Base-by-base conservation (phyloP, 1,140 invertebrate species). In the Drosophila pruinosa region DNA sequence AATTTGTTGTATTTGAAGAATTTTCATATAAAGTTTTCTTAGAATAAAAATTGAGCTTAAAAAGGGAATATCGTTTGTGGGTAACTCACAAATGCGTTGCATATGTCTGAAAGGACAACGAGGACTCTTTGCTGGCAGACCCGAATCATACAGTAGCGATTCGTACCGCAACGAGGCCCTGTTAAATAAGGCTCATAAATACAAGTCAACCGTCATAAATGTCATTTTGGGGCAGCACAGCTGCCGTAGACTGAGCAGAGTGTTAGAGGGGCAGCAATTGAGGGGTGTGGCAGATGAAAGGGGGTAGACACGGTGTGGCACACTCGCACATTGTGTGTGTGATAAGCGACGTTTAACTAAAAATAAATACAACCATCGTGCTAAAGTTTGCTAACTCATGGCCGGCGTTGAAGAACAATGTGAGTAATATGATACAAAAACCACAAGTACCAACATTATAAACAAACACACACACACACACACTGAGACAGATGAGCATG, bases 131-230 rank as follows among this genome's bases (percentile, higher is more conserved):
- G 8, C 8, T 2, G 12, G 6, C 2, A 14, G 8, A 38, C 4
- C n/a, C 7, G 1, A 38, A 19, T 34, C 31, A 34, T 34, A 52
- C 17, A 17, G 45, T 15, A 53, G n/a, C 47, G n/a, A 50, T 57
- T 47, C n/a, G 22, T n/a, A 43, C 15, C 47, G 57, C 53, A 63
- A 24, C 34, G 41, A 63, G 54, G 38, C 61, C 57, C 52, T 74
- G 57, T 57, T 39, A 70, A 74, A 73, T 80, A 72, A 71, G 57
- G 38, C 53, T 61, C 64, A 85, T 85, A 77, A 85, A 86, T 71
- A 81, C 63, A 72, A 86, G 69, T 86, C 73, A 75, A 72, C 61
- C 77, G 65, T 74, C 74, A 75, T 86, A 81, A 81, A 75, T 88
- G 82, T 71, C 63, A 68, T 75, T 71, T 85, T 58, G 63, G 72